Evolutionary conservation across 2,797 vertebrate species (phyloP).

Genomic region (Bufotes viridis): DNA sequence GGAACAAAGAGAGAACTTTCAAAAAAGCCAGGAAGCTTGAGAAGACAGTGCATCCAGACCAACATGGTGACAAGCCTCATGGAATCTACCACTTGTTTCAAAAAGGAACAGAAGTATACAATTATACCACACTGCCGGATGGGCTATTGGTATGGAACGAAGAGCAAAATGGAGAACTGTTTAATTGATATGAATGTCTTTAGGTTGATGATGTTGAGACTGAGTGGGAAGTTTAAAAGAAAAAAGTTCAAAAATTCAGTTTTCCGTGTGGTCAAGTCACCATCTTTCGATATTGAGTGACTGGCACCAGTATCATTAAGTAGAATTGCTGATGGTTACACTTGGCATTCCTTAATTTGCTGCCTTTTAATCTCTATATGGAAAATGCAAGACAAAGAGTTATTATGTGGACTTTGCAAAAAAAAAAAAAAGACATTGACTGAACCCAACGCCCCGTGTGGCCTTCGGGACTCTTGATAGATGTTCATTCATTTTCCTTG

Average conservation of each 20-base stretch:
- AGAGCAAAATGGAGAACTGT: not conserved
- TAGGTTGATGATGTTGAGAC: not conserved
- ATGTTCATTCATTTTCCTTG: slow-evolving; percentile 9
- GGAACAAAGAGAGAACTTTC: not conserved
- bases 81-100: slow-evolving; percentile 6
- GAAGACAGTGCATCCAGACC: not conserved
- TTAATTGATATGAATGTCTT: not conserved
- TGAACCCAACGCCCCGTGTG: not conserved
- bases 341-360: slow-evolving; percentile 36
- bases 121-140: not conserved
- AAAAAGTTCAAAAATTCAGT: not conserved
- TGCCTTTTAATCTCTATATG: slow-evolving; percentile 40
- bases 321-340: not conserved
- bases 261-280: not conserved
- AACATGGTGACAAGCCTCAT: not conserved
- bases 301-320: slow-evolving; percentile 6
- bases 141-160: not conserved
- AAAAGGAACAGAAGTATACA: not conserved
- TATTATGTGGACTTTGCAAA: slow-evolving; percentile 41
- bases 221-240: too few relatives aligned
- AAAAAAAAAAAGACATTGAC: slow-evolving; percentile 17
- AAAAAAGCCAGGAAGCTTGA: not conserved
- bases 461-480: not conserved
- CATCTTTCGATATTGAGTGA: not conserved
- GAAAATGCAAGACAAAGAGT: slow-evolving; percentile 39